Base-by-base conservation (phyloP, 2,888 invertebrate genomes). In the Nomada hirtipes region DNA sequence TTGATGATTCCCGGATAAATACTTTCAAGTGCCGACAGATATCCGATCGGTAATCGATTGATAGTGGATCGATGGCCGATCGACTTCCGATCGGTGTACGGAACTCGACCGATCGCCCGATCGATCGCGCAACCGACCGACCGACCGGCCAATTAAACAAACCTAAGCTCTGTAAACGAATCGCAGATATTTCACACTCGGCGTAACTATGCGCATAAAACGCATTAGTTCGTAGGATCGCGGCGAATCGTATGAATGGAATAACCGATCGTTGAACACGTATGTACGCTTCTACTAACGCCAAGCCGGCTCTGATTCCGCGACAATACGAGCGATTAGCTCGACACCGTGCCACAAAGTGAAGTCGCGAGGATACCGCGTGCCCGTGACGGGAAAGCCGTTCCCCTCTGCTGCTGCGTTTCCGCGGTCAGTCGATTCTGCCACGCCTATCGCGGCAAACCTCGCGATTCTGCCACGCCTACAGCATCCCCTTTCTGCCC, bases 271-370 rank as follows among this genome's bases (percentile, higher is more conserved):
- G 36, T 7, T 7, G 36, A 36, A 36, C 36, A 36, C 36, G 36
- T 36, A 36, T 4, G 36, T 7, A 36, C 36, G 36, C 36, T 7
- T 36, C 9, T 7, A 7, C 57, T 26, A 47, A 74, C 52, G 55
- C 29, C 63, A 36, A 50, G 42, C 63, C 44, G 67, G 20, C 68
- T 73, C 52, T 63, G 80, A 80, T 80, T 80, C 79, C 68, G 68
- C 71, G 81, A 63, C 80, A 61, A 75, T 71, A 83, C 83, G 76
- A 88, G 85, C 86, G 82, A 84, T 85, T 87, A 82, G 75, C 78
- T 83, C 89, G 88, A 87, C 89, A 91, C 89, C 89, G 88, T 87
- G 89, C 88, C 88, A 89, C 89, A 88, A 90, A 92, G 90, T 91
- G 91, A 90, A 87, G 85, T 87, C 84, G 87, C 84, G 83, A 76